Evolutionary conservation across 2,113 vertebrate species (phyloP).

Genomic region (Cricetomys ansorgei): DNA sequence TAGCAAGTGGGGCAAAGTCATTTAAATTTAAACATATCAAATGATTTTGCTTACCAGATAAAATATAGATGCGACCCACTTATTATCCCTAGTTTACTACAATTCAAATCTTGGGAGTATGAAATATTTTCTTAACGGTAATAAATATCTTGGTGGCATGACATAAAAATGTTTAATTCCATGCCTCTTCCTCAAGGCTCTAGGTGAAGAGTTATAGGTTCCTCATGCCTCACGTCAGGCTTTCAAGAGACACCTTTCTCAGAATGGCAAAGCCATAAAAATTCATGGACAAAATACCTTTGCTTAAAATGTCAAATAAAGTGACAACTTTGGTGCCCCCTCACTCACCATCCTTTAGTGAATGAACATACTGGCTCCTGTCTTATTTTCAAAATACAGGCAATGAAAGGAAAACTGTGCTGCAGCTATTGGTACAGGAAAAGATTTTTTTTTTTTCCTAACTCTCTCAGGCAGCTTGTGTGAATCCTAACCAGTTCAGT

Average conservation of each 20-base stretch:
- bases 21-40: background rate
- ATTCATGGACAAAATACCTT: background rate
- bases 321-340: background rate
- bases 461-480: accelerated
- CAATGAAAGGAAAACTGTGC: background rate
- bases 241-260: too few relatives aligned
- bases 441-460: background rate
- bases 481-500: background rate
- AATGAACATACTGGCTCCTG: background rate
- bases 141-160: background rate
- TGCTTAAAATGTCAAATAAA: background rate
- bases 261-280: background rate
- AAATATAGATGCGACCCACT: background rate
- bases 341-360: background rate
- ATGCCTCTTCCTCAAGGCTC: background rate
- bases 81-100: background rate
- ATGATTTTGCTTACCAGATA: background rate
- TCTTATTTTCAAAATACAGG: background rate
- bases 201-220: too few relatives aligned
- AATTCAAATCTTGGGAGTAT: accelerated
- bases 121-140: background rate
- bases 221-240: too few relatives aligned
- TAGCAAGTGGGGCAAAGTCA: background rate
- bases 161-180: background rate
- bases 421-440: background rate